Base-by-base conservation (phyloP, 2,888 invertebrate genomes). In the Carabus problematicus region DNA sequence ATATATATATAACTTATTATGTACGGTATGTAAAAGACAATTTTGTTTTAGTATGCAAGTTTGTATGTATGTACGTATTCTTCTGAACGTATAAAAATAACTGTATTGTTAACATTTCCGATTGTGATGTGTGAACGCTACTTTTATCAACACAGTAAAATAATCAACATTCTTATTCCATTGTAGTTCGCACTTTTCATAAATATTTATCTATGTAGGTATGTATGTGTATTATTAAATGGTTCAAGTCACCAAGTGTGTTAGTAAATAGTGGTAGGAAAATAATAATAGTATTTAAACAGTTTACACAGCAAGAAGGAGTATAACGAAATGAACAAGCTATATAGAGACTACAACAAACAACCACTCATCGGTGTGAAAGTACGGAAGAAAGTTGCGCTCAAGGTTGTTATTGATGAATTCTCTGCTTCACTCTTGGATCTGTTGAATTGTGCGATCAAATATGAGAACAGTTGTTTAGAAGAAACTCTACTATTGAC, bases 401-500 rank as follows among this genome's bases (percentile, higher is more conserved):
- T 52, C 4, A 52, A 52, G 29, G 29, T 29, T 29, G 29, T 29
- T 29, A 29, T 29, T 29, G 16, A 52, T 52, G 14, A 52, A 11
- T 52, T 18, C 19, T 47, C 47, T 52, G 16, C 29, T 14, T 14
- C 9, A 19, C 52, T 18, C 16, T 18, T 18, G 52, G 14, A 52
- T 52, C 18, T 16, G 16, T 52, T 52, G 52, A 52, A 67, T 67
- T 67, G 67, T 67, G 67, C 67, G 67, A 67, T 67, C 67, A 60
- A 60, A 54, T 66, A 66, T 66, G 66, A 66, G 66, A 66, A 66
- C 60, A 67, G 59, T 29, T 29, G 29, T 67, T 64, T 67, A 60
- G 67, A 67, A 67, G 67, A 67, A 67, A 60, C 60, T 67, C 67
- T 60, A 67, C 67, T 67, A 60, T 60, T 67, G n/a, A n/a, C n/a